Percentiles rank a stretch among this genome's conserved stretches.
Evolutionary conservation across 2,888 invertebrate species (phyloP).

Genomic region (Amphipyra berbera): DNA sequence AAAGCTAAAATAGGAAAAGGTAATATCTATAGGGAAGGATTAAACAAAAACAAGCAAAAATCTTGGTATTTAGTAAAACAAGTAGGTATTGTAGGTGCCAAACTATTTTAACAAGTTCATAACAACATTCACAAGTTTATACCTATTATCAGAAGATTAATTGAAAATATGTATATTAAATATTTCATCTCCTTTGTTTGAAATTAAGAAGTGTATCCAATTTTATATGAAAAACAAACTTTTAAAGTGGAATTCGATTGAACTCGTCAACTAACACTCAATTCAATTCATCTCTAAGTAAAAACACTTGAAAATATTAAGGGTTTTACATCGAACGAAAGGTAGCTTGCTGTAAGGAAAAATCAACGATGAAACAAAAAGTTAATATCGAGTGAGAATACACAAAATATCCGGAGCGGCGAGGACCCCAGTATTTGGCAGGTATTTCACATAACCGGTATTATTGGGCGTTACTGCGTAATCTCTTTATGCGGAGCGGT

Average conservation of each 20-base stretch:
- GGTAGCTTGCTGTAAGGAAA: background rate
- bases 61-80: background rate
- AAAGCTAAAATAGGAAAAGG: too few relatives aligned
- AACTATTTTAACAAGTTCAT: conserved; percentile 1
- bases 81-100: background rate
- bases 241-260: conserved; percentile 18
- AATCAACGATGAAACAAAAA: conserved; percentile 36
- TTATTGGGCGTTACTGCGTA: conserved; percentile 65
- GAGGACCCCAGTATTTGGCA: conserved; percentile 44
- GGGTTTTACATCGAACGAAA: conserved; percentile 7
- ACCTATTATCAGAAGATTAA: background rate
- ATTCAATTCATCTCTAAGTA: conserved; percentile 22
- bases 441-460: conserved; percentile 61
- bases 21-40: too few relatives aligned
- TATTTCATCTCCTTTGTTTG: background rate
- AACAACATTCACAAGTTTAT: background rate
- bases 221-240: conserved; percentile 4
- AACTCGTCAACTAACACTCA: conserved; percentile 29
- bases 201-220: background rate
- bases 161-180: background rate
- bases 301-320: conserved; percentile 31
- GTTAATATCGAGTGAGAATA: conserved; percentile 45
- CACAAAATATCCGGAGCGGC: conserved; percentile 13
- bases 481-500: conserved; percentile 56
- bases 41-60: background rate